A percentile compares a stretch with the other conserved stretches of the same genome.
Evolutionary conservation across 1,140 invertebrate genomes (phyloP).

Genomic region (Drosophila ananassae): DNA sequence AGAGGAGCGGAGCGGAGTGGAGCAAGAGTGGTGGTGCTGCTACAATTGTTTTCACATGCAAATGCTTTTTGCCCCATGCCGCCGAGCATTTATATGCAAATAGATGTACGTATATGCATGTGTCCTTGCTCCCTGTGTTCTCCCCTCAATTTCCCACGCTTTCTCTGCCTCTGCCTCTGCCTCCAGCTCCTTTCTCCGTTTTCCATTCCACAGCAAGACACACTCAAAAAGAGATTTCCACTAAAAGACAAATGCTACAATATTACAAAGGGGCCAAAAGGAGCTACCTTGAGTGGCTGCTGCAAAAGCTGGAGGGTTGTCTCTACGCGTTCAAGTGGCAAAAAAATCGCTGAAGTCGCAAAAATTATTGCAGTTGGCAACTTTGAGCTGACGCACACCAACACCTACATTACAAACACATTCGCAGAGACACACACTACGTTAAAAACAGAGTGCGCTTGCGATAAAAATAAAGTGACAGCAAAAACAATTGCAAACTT

Average conservation of each 20-base stretch:
- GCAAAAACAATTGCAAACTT: slow-evolving; percentile 81
- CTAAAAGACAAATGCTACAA: slow-evolving; percentile 82
- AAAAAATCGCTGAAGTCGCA: slow-evolving; percentile 80
- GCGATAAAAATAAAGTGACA: slow-evolving; percentile 81
- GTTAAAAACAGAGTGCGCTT: slow-evolving; percentile 53
- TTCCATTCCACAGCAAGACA: slow-evolving; percentile 47
- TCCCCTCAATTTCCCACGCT: slow-evolving; percentile 18
- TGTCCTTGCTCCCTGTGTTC: background rate
- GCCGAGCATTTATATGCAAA: slow-evolving; percentile 76
- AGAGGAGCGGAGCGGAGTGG: background rate
- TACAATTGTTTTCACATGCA: slow-evolving; percentile 80
- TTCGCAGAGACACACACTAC: slow-evolving; percentile 13
- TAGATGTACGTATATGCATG: slow-evolving; percentile 45
- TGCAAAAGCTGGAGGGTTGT: slow-evolving; percentile 55
- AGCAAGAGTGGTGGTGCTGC: slow-evolving; percentile 12
- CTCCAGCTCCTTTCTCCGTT: background rate
- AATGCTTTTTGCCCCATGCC: slow-evolving; percentile 52
- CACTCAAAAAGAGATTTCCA: slow-evolving; percentile 81
- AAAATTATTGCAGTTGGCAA: slow-evolving; percentile 81
- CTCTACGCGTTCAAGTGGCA: slow-evolving; percentile 78
- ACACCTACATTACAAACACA: slow-evolving; percentile 19
- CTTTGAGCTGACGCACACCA: slow-evolving; percentile 73
- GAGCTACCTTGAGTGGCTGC: slow-evolving; percentile 73
- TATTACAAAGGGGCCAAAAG: slow-evolving; percentile 59
- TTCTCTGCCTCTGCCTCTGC: background rate